Evolutionary conservation across 2,888 invertebrate species (phyloP), one percentile per base, ranked within the genome.

Genomic region (Macropis europaea): DNA sequence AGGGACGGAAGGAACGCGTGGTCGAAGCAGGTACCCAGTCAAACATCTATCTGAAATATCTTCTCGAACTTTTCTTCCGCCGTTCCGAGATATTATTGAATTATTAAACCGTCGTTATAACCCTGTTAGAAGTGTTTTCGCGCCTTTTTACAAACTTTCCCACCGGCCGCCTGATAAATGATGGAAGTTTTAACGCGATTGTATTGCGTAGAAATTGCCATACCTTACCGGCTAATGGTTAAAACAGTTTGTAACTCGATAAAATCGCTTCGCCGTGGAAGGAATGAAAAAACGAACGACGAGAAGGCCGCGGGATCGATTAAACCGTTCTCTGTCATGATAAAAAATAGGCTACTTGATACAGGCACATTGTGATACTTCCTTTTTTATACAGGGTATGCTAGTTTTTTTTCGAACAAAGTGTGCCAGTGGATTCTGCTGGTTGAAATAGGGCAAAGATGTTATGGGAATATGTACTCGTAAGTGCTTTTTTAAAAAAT

Each of bases 41-140:
- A 70, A 81, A 81, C 77, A 76, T 78, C 76, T 75, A 67, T 82
- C 74, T 79, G 74, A 73, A 81, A 81, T 78, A 78, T 69, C 79
- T 63, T n/a, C 66, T 53, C 26, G 38, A 82, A 83, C 73, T 82
- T 82, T 79, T 59, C 45, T 38, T n/a, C 61, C 48, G 43, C 57
- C 19, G 61, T 59, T 56, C 34, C 40, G 47, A 54, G 73, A 74
- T 75, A 73, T 82, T 75, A 74, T 82, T 77, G 74, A 78, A 82
- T 82, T 81, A 82, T 82, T 69, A 76, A 77, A 73, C 64, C 62
- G 54, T 47, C 69, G 63, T 64, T 57, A 52, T 59, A 61, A 76
- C 61, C 67, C 61, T 28, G 62, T 69, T 66, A 57, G 53, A 32
- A 54, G 24, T 40, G 42, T 54, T 47, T 32, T 38, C 38, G 15